These are phyloP conservation scores for Siniperca undulata DNA, from an alignment of 2,797 vertebrate species.

Conservation along the genomic window DNA sequence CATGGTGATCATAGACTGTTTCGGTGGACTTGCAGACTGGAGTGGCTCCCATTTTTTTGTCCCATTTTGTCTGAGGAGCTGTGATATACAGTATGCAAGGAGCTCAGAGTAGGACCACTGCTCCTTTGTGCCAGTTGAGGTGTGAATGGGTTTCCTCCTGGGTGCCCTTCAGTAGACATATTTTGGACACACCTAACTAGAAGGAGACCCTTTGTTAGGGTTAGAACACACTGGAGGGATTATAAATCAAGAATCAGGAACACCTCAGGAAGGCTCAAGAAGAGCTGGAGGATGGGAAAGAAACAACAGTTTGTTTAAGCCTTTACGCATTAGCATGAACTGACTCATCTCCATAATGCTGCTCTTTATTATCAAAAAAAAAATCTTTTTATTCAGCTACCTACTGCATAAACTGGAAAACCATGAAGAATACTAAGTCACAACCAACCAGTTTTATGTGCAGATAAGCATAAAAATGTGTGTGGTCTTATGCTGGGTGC, in stretches of 20 bases:
- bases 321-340: neutral
- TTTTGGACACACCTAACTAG: neutral
- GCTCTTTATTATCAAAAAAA: neutral
- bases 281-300: neutral
- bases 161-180: neutral
- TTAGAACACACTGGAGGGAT: neutral
- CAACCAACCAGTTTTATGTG: slow-evolving; percentile 19
- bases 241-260: neutral
- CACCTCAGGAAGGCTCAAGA: neutral
- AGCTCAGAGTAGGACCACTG: neutral
- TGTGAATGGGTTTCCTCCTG: neutral
- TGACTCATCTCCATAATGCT: slow-evolving; percentile 15
- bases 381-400: neutral
- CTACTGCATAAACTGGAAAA: slow-evolving; percentile 15
- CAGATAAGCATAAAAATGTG: slow-evolving; percentile 19
- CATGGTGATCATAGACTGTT: neutral
- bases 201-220: neutral
- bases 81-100: neutral
- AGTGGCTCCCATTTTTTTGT: neutral
- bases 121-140: neutral
- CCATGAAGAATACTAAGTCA: slow-evolving; percentile 6
- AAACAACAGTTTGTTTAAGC: neutral
- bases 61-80: neutral
- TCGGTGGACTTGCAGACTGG: neutral
- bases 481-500: slow-evolving; percentile 23